A percentile compares a stretch with the other conserved stretches of the same genome.
These are phyloP conservation scores for Hucho hucho DNA, from an alignment of 2,113 vertebrate genomes.

Conservation along the genomic window DNA sequence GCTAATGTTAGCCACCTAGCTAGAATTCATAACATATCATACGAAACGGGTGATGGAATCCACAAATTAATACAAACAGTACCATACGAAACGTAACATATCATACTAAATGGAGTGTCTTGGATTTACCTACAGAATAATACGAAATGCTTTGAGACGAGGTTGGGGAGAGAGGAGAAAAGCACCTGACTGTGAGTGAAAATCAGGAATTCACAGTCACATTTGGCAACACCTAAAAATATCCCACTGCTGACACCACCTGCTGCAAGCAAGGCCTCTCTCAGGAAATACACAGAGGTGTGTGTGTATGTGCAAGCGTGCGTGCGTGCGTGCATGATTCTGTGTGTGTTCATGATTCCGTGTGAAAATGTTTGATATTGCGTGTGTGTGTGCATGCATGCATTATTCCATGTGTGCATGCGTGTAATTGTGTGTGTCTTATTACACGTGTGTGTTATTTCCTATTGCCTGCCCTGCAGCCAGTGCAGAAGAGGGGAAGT, in stretches of 20 bases:
- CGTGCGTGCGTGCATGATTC: background rate
- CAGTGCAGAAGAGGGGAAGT: constrained; percentile 13
- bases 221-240: constrained; percentile 18
- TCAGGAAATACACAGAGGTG: background rate
- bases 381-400: no score
- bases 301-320: no score
- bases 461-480: background rate
- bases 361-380: no score
- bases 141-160: no score
- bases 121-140: no score
- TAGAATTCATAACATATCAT: no score
- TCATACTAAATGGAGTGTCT: no score
- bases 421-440: background rate
- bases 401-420: background rate
- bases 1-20: no score
- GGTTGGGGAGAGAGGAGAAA: background rate
- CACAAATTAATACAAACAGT: no score
- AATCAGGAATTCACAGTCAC: constrained; percentile 13
- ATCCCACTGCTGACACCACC: constrained; percentile 16
- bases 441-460: background rate
- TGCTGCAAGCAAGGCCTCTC: constrained; percentile 4
- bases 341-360: background rate
- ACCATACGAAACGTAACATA: no score
- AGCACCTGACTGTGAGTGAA: background rate
- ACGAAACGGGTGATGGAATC: no score